Base-by-base conservation (phyloP, 2,888 invertebrate genomes). In the Chymomyza fuscimana region DNA sequence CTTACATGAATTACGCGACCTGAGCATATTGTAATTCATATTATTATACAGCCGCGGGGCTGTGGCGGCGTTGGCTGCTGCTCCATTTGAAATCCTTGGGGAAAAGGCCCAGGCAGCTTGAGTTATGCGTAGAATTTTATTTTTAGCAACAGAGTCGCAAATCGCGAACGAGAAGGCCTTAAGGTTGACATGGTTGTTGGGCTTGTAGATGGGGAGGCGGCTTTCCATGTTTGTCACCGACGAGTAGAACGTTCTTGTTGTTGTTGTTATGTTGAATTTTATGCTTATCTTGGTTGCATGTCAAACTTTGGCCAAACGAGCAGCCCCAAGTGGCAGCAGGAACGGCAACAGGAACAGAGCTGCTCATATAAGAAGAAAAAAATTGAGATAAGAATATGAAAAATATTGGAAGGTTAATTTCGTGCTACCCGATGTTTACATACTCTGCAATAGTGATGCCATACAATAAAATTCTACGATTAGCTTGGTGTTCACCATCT, bases 1-100 rank as follows among this genome's bases (percentile, higher is more conserved):
- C 73, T 85, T 78, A 77, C 69, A 80, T 69, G 87, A 85, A 87
- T 87, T 80, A 87, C 76, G 73, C 86, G 67, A 77, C 73, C 71
- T 72, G 69, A 73, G 70, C 81, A 69, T 70, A 80, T 83, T 83
- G 87, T 87, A 82, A 86, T 83, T 83, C 83, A 83, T 87, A 86
- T 86, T 86, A 86, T 86, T 46, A 46, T 46, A 64, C 72, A 67
- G 50, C 51, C 50, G 52, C 40, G 54, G 29, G 63, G 29, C n/a
- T 5, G 51, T 5, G 22, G 12, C 25, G 50, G 40, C 16, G 62
- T 7, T 46, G 40, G 40, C 12, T 46, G 40, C 40, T 46, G 40
- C 40, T 46, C 40, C 71, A 85, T 46, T 46, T 80, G 68, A 71
- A 83, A 73, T 85, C 82, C 86, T 72, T 73, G 75, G 87, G 80